Evolutionary conservation across 2,888 invertebrate genomes (phyloP).

Genomic region (Pseudoips prasinana): DNA sequence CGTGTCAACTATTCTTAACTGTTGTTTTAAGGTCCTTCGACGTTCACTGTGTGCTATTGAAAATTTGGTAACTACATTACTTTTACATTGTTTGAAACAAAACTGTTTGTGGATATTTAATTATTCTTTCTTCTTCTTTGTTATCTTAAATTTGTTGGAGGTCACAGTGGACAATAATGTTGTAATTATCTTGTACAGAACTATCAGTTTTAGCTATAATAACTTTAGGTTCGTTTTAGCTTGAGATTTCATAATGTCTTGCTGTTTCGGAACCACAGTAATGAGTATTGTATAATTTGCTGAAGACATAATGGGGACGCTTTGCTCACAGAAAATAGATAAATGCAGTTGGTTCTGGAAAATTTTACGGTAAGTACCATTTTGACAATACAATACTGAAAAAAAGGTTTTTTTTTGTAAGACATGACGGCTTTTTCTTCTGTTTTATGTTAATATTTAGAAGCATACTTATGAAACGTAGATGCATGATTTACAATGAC

Average conservation of each 20-base stretch:
- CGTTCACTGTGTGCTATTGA: constrained; percentile 39
- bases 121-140: constrained; percentile 36
- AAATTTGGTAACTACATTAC: constrained; percentile 44
- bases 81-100: constrained; percentile 46
- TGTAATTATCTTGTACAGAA: constrained; percentile 2
- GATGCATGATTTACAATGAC: background rate
- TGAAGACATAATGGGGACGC: constrained; percentile 26
- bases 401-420: constrained; percentile 12
- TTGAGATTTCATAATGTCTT: constrained; percentile 30
- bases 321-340: constrained; percentile 35
- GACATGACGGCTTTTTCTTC: constrained; percentile 19
- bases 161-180: constrained; percentile 24
- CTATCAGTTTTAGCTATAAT: constrained; percentile 10
- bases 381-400: constrained; percentile 28
- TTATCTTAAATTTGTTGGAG: constrained; percentile 29
- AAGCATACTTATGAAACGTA: constrained; percentile 5
- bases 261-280: constrained; percentile 65
- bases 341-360: constrained; percentile 44
- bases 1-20: constrained; percentile 52
- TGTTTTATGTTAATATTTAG: constrained; percentile 16
- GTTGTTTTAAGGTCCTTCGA: constrained; percentile 51
- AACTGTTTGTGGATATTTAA: constrained; percentile 53
- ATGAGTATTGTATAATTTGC: constrained; percentile 43
- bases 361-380: constrained; percentile 39
- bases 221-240: constrained; percentile 5